phyloP scores from a whole-genome alignment of 2,113 vertebrate species.

The Pagrus major region DNA sequence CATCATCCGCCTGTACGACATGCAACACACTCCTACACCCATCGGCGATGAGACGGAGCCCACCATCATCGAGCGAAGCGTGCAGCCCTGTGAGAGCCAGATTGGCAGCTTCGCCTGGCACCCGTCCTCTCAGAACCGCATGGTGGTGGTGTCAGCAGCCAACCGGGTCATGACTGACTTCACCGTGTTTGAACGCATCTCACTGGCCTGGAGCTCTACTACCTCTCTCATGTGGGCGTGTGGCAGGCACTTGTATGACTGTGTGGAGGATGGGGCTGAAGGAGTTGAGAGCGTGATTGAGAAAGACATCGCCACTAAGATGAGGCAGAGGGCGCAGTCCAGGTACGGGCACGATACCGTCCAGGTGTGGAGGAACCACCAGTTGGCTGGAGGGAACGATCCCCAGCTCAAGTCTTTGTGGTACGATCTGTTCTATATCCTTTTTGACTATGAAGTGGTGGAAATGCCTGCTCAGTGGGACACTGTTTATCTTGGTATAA shows the following conservation, averaged over 20 bases:
- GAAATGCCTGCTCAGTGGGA: not conserved
- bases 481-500: not conserved
- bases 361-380: conserved; percentile 96
- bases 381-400: conserved; percentile 93
- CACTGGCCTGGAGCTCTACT: conserved; percentile 96
- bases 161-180: conserved; percentile 97
- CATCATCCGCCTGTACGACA: conserved; percentile 96
- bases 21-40: conserved; percentile 97
- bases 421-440: conserved; percentile 99
- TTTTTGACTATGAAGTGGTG: conserved; percentile 72
- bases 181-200: conserved; percentile 98
- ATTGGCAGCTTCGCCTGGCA: conserved; percentile 99
- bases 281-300: conserved; percentile 80
- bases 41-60: conserved; percentile 98
- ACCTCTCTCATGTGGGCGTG: conserved; percentile 98
- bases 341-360: conserved; percentile 96
- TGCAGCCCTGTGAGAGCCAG: conserved; percentile 93
- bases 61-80: conserved; percentile 97
- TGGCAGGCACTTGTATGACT: conserved; percentile 95
- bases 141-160: conserved; percentile 96
- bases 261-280: conserved; percentile 89
- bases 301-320: conserved; percentile 96
- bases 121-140: conserved; percentile 96
- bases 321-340: conserved; percentile 94
- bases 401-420: conserved; percentile 96